phyloP scores from a whole-genome alignment of 2,888 invertebrate genomes.

The Phrixothrix hirtus region DNA sequence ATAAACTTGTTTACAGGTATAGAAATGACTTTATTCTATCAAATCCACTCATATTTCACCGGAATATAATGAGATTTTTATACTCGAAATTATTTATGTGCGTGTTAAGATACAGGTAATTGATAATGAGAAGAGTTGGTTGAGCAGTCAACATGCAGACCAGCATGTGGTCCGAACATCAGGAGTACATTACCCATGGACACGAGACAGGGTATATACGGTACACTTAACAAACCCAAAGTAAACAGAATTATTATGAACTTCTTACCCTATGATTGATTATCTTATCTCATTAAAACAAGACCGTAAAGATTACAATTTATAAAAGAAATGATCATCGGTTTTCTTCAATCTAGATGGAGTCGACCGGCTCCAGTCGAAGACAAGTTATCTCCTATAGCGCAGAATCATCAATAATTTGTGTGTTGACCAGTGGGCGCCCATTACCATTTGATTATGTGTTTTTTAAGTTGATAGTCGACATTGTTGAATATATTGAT shows the following conservation, averaged over 20 bases:
- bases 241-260: conserved; percentile 36
- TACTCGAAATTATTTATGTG: conserved; percentile 49
- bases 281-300: conserved; percentile 34
- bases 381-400: conserved; percentile 39
- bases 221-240: conserved; percentile 31
- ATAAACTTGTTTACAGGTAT: conserved; percentile 32
- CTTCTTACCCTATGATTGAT: conserved; percentile 35
- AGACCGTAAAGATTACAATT: conserved; percentile 26
- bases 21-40: conserved; percentile 44
- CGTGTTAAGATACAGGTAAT: conserved; percentile 51
- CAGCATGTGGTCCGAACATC: conserved; percentile 35
- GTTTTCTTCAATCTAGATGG: conserved; percentile 27
- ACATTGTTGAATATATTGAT: conserved; percentile 26
- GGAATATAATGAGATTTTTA: conserved; percentile 51
- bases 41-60: conserved; percentile 51
- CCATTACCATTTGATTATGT: conserved; percentile 40
- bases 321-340: conserved; percentile 23
- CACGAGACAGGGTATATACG: conserved; percentile 25
- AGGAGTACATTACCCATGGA: conserved; percentile 25
- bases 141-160: conserved; percentile 34
- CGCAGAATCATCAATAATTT: conserved; percentile 42
- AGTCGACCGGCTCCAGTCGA: conserved; percentile 31
- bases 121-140: conserved; percentile 45
- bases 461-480: conserved; percentile 31
- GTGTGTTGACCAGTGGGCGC: conserved; percentile 39